Evolutionary conservation across 2,888 invertebrate genomes (phyloP).

Genomic region (Anorthoa munda): DNA sequence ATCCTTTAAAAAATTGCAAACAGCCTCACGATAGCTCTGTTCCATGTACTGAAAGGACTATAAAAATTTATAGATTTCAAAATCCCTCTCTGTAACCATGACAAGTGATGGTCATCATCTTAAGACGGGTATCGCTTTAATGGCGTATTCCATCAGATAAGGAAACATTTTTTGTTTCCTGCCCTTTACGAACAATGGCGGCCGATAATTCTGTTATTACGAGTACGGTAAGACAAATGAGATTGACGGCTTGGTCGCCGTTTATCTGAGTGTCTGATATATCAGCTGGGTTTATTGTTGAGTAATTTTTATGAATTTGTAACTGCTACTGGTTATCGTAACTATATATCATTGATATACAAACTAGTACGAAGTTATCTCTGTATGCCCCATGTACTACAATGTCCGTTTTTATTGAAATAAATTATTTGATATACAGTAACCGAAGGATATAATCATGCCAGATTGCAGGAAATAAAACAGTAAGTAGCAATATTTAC

Average conservation of each 20-base stretch:
- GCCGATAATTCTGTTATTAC: conserved; percentile 69
- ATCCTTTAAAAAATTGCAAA: too few relatives aligned
- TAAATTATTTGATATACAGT: too few relatives aligned
- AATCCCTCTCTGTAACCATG: conserved; percentile 70
- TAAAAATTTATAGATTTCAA: background rate
- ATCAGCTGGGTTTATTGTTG: conserved; percentile 31
- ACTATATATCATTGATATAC: too few relatives aligned
- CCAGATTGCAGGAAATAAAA: too few relatives aligned
- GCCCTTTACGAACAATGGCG: conserved; percentile 76
- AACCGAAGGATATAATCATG: too few relatives aligned
- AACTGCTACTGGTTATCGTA: conserved; percentile 10
- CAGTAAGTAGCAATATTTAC: too few relatives aligned
- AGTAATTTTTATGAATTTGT: conserved; percentile 47
- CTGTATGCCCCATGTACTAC: too few relatives aligned
- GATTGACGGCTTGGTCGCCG: conserved; percentile 39
- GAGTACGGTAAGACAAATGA: conserved; percentile 52
- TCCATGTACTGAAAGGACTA: too few relatives aligned
- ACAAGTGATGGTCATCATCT: conserved; percentile 81
- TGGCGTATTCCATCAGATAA: conserved; percentile 78
- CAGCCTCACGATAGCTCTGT: too few relatives aligned
- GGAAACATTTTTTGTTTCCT: conserved; percentile 72
- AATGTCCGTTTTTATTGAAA: too few relatives aligned
- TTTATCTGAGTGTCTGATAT: conserved; percentile 29
- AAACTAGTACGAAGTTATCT: too few relatives aligned
- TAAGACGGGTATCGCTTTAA: conserved; percentile 78